Evolutionary conservation across 2,888 invertebrate genomes (phyloP).

Genomic region (Rhingia rostrata): DNA sequence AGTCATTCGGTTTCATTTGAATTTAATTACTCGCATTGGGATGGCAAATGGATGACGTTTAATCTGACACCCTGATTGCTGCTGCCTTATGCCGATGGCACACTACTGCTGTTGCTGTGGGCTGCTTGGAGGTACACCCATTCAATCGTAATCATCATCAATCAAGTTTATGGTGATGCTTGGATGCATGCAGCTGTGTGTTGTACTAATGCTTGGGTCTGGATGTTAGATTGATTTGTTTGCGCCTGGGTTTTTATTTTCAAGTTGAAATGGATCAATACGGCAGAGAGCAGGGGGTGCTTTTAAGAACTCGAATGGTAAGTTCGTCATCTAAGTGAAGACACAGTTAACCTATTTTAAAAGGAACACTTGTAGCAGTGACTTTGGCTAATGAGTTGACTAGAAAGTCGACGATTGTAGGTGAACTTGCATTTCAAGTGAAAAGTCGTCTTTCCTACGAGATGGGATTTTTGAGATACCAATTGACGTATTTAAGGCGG

Average conservation of each 20-base stretch:
- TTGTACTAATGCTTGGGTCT: background rate
- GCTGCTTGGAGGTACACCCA: constrained; percentile 5
- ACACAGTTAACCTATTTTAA: constrained; percentile 26
- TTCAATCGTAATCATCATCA: constrained; percentile 58
- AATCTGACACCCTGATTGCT: constrained; percentile 25
- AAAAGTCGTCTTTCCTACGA: too few relatives aligned
- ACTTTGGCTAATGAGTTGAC: constrained; percentile 22
- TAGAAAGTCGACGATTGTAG: constrained; percentile 6
- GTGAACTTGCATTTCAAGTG: constrained; percentile 1
- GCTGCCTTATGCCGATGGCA: background rate
- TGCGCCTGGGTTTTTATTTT: background rate
- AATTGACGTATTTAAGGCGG: too few relatives aligned
- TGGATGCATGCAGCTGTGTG: constrained; percentile 33
- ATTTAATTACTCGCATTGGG: constrained; percentile 58
- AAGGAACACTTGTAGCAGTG: background rate
- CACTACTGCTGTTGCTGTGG: background rate
- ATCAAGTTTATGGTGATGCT: constrained; percentile 55
- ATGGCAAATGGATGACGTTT: constrained; percentile 31
- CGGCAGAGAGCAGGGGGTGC: background rate
- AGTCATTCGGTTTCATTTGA: constrained; percentile 59
- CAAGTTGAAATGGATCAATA: constrained; percentile 29
- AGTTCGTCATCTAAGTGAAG: constrained; percentile 21
- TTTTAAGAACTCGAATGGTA: constrained; percentile 23
- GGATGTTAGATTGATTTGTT: constrained; percentile 14
- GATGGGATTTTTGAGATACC: too few relatives aligned